Percentiles rank a stretch among this genome's conserved stretches.
phyloP scores from a whole-genome alignment of 1,140 invertebrate genomes.

The Galendromus occidentalis region DNA sequence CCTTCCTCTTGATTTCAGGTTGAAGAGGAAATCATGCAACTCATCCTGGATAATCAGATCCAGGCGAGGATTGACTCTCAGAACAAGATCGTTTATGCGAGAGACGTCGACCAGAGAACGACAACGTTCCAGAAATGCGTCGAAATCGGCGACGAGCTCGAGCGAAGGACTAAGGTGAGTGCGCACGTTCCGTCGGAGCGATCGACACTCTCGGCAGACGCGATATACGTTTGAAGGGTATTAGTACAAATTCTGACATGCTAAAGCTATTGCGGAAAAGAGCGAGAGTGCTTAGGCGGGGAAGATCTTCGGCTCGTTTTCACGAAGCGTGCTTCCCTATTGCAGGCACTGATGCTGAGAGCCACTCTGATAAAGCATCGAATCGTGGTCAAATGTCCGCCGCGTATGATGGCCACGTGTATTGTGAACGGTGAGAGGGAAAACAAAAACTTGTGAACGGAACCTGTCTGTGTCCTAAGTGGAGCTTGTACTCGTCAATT shows the following conservation, averaged over 20 bases:
- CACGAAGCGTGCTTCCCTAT: too few species aligned
- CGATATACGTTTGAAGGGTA: too few species aligned
- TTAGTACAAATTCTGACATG: too few species aligned
- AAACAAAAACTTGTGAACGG: not conserved
- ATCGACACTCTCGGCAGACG: not conserved
- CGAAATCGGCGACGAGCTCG: constrained; percentile 75
- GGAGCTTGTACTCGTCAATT: too few species aligned
- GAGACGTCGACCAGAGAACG: constrained; percentile 85
- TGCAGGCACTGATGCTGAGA: constrained; percentile 52
- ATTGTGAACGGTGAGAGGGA: not conserved
- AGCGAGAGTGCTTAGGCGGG: too few species aligned
- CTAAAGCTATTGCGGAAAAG: too few species aligned
- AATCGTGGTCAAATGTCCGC: constrained; percentile 53
- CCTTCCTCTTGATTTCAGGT: too few species aligned
- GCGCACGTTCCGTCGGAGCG: not conserved
- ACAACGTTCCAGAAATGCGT: constrained; percentile 84
- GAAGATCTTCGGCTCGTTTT: too few species aligned
- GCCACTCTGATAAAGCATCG: constrained; percentile 82
- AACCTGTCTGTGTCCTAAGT: too few species aligned
- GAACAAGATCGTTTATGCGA: constrained; percentile 88
- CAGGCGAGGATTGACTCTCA: constrained; percentile 94
- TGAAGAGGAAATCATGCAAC: constrained; percentile 91
- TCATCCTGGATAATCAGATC: constrained; percentile 91
- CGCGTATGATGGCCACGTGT: not conserved
- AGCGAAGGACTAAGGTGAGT: constrained; percentile 71